Conservation (phyloP, 1,140 invertebrate species). For the Vanessa tameamea region DNA sequence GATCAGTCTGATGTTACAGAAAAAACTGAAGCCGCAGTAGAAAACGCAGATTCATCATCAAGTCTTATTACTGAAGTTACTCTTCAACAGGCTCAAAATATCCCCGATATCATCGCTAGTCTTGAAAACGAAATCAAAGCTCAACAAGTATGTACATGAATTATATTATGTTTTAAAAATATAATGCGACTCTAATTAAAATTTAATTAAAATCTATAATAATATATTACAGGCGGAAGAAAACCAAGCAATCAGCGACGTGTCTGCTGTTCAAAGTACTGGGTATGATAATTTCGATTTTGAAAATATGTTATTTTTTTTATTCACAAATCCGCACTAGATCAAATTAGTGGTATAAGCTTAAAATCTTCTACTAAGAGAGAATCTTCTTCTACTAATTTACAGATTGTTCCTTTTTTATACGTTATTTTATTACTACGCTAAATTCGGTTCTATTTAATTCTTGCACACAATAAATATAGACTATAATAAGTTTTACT, state of each 20-base stretch:
- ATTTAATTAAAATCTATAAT: neutral
- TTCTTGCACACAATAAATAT: no score
- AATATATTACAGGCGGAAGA: slow-evolving; percentile 22
- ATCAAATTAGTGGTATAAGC: no score
- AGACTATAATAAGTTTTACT: no score
- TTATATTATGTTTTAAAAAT: neutral
- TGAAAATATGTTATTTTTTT: neutral
- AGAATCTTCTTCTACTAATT: no score
- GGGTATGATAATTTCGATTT: slow-evolving; percentile 4
- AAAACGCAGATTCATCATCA: neutral
- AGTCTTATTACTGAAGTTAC: neutral
- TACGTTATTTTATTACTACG: no score
- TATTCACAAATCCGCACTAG: neutral
- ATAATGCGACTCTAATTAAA: neutral
- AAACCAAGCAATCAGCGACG: slow-evolving; percentile 12
- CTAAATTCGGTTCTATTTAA: no score
- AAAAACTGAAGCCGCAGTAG: slow-evolving; percentile 4
- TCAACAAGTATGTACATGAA: slow-evolving; percentile 19
- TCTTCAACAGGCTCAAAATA: slow-evolving; percentile 15
- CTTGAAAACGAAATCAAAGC: slow-evolving; percentile 23
- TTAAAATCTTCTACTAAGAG: no score
- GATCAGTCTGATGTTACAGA: slow-evolving; percentile 20
- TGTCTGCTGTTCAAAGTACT: slow-evolving; percentile 6
- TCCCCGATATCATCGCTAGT: slow-evolving; percentile 31
- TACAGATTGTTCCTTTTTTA: no score